Conservation (phyloP, 2,888 invertebrate genomes). For the Invenusta paracnida region DNA sequence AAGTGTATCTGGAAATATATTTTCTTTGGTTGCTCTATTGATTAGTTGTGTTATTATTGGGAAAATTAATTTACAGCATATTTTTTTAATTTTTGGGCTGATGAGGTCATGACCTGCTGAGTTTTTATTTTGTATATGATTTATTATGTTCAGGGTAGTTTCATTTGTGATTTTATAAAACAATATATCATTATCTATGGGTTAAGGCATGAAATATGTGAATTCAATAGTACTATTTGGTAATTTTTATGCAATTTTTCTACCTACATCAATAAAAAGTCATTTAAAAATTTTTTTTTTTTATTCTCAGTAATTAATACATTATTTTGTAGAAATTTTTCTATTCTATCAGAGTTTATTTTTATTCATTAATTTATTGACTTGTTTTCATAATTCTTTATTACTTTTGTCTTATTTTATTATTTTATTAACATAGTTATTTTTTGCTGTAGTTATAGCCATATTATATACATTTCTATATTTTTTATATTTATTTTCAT, state of each 20-base stretch:
- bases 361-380: not conserved
- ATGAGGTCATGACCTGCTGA: not conserved
- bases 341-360: not conserved
- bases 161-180: not conserved
- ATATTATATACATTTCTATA: not conserved
- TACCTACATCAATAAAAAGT: not conserved
- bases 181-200: not conserved
- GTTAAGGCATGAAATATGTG: not conserved
- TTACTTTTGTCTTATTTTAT: not conserved
- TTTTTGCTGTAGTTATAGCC: not conserved
- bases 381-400: not conserved
- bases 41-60: not conserved
- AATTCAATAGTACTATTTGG: not conserved
- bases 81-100: not conserved
- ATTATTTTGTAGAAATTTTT: not conserved
- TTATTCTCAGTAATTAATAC: not conserved
- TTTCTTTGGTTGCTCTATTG: not conserved
- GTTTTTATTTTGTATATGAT: not conserved
- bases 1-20: not conserved
- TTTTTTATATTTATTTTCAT: not conserved
- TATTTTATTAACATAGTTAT: too few relatives aligned
- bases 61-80: not conserved
- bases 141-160: not conserved
- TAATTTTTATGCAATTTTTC: not conserved
- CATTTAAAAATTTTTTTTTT: not conserved